Evolutionary conservation across 2,113 vertebrate species (phyloP).

Genomic region (Nothocercus julius): DNA sequence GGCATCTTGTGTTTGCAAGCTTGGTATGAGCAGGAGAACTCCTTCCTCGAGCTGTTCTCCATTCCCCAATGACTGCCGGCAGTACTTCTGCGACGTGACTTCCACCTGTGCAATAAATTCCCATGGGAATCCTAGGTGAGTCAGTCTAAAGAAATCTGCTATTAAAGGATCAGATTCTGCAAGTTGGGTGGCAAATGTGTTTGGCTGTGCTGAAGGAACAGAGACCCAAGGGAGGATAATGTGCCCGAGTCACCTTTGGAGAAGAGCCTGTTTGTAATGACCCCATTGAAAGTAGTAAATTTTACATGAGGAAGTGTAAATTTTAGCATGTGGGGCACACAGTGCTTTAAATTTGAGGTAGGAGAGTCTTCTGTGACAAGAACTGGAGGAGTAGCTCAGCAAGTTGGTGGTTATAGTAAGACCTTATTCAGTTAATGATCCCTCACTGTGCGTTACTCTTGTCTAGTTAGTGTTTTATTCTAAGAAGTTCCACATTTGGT

Average conservation of each 20-base stretch:
- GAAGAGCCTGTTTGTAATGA: neutral
- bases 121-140: constrained; percentile 71
- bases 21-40: constrained; percentile 70
- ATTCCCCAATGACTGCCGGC: constrained; percentile 66
- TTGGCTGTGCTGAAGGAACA: neutral
- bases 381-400: neutral
- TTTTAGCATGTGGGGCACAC: neutral
- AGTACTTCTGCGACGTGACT: constrained; percentile 75
- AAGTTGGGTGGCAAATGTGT: neutral
- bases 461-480: neutral
- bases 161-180: neutral
- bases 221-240: neutral
- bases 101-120: constrained; percentile 77
- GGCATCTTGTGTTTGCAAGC: constrained; percentile 85
- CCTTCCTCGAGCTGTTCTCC: constrained; percentile 74
- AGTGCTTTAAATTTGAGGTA: neutral
- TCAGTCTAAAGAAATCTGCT: neutral
- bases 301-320: neutral
- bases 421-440: neutral
- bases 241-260: neutral
- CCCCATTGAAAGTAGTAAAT: neutral
- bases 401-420: neutral
- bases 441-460: neutral
- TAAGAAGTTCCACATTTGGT: neutral
- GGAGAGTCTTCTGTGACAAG: neutral